These are phyloP conservation scores for Kryptopterus vitreolus DNA, from an alignment of 2,797 vertebrate species.

Conservation along the genomic window DNA sequence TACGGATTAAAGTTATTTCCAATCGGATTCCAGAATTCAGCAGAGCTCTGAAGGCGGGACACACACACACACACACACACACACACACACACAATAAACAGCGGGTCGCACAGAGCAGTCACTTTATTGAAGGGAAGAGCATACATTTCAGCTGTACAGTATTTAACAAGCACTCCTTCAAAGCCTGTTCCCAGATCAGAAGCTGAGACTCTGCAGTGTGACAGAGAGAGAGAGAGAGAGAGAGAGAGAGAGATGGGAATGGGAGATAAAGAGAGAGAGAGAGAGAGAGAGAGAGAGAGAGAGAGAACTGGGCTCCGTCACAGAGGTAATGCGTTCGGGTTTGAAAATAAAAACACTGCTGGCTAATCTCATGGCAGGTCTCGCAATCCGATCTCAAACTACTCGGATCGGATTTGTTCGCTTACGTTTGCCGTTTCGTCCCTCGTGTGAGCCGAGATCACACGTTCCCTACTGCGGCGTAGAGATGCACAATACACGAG, in stretches of 20 bases:
- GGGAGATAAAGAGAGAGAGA: conserved; percentile 62
- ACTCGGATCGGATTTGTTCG: neutral
- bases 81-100: conserved; percentile 5
- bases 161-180: conserved; percentile 81
- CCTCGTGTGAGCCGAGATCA: neutral
- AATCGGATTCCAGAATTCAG: neutral
- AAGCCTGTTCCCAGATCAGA: conserved; percentile 67
- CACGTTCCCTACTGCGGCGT: neutral
- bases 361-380: conserved; percentile 26
- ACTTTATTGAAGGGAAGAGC: conserved; percentile 78
- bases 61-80: neutral
- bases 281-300: conserved; percentile 44
- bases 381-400: conserved; percentile 16
- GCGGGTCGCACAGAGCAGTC: conserved; percentile 66
- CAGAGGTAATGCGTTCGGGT: conserved; percentile 79
- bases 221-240: conserved; percentile 50
- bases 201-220: conserved; percentile 68
- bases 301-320: conserved; percentile 57
- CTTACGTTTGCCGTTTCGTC: neutral
- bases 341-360: conserved; percentile 52
- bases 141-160: conserved; percentile 88
- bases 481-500: conserved; percentile 16
- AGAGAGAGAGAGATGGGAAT: conserved; percentile 72
- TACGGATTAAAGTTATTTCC: too few species aligned
- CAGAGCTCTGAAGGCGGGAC: neutral